Evolutionary conservation across 2,797 vertebrate genomes (phyloP).

Genomic region (Falco rusticolus): DNA sequence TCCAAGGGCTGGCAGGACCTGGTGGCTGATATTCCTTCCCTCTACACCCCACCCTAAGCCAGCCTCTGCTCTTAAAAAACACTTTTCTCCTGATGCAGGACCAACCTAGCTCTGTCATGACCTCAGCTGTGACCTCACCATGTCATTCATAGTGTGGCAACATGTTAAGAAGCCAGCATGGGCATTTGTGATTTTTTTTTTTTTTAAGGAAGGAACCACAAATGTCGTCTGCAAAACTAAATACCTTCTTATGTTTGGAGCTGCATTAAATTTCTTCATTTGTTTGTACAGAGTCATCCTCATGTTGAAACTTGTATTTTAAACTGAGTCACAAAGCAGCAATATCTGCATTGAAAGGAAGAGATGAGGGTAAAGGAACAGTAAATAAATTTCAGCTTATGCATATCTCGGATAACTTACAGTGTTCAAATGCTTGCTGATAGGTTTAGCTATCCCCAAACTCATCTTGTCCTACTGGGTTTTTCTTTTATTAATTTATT

Average conservation of each 20-base stretch:
- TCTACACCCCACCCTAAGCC: not conserved
- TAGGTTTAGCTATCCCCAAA: not conserved
- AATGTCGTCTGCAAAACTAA: not conserved
- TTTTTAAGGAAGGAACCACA: not conserved
- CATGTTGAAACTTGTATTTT: not conserved
- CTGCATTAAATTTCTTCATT: not conserved
- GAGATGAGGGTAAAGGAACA: not conserved
- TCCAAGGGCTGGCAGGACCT: not conserved
- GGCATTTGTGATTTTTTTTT: not conserved
- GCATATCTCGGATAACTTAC: not conserved
- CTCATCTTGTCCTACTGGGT: not conserved
- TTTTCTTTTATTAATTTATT: not conserved
- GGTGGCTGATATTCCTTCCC: not conserved
- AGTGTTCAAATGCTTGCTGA: not conserved
- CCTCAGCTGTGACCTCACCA: not conserved
- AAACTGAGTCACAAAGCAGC: not conserved
- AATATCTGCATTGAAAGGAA: not conserved
- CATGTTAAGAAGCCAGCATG: not conserved
- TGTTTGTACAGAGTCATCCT: not conserved
- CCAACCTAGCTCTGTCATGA: not conserved
- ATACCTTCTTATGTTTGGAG: not conserved
- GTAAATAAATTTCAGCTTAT: not conserved
- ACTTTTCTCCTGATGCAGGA: not conserved
- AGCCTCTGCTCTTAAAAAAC: not conserved
- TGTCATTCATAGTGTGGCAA: not conserved